Percentiles rank a stretch among this genome's conserved stretches.
Conservation (phyloP, 2,888 invertebrate species). For the Pachydiplax longipennis region DNA sequence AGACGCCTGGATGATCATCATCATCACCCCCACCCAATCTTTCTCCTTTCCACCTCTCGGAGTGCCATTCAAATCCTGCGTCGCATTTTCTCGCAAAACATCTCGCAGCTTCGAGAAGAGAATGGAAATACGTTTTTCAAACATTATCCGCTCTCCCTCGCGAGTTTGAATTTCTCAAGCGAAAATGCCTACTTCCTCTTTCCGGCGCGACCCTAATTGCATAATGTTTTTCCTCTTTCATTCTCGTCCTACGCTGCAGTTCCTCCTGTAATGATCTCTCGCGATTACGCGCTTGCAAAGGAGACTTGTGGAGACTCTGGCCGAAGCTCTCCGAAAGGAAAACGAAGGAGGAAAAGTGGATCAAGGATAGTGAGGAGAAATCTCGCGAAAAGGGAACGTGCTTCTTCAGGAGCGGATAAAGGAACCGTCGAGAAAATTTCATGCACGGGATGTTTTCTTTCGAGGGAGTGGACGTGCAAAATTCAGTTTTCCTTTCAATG, state of each 20-base stretch:
- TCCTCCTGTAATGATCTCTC: neutral
- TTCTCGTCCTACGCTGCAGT: neutral
- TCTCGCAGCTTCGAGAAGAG: neutral
- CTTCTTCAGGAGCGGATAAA: neutral
- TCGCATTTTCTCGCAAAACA: neutral
- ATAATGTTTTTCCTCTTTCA: neutral
- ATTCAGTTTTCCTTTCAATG: neutral
- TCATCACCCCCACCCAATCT: too few relatives aligned
- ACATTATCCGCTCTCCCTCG: neutral
- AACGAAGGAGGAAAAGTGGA: neutral
- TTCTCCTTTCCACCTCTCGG: neutral
- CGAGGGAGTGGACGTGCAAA: neutral
- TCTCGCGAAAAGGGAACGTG: neutral
- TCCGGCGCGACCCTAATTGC: neutral
- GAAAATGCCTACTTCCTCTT: neutral
- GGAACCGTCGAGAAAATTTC: neutral
- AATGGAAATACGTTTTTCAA: neutral
- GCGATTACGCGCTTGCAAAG: neutral
- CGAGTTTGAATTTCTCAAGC: neutral
- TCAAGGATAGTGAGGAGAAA: neutral
- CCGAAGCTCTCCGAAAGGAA: neutral
- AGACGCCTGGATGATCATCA: too few relatives aligned
- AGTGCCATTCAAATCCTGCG: neutral
- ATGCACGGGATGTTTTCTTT: neutral
- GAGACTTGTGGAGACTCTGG: neutral